phyloP scores from a whole-genome alignment of 2,888 invertebrate genomes.

The Cryptus armator region DNA sequence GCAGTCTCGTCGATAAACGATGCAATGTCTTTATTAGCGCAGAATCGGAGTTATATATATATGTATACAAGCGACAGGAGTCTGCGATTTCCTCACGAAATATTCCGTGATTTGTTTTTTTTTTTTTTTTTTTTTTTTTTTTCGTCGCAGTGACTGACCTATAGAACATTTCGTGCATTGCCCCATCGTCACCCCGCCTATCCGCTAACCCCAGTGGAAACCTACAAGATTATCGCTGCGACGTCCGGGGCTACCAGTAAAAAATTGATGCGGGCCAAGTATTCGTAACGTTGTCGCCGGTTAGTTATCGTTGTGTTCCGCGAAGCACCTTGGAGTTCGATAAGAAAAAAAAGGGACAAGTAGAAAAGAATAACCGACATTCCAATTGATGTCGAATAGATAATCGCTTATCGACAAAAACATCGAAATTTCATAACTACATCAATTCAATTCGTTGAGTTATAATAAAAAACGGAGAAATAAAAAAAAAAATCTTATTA shows the following conservation, averaged over 20 bases:
- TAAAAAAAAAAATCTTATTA: neutral
- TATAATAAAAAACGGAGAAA: neutral
- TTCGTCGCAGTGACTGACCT: constrained; percentile 23
- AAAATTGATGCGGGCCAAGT: constrained; percentile 21
- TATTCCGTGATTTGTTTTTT: neutral
- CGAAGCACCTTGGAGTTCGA: constrained; percentile 12
- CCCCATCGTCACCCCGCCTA: neutral
- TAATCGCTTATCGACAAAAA: neutral
- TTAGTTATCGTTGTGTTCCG: neutral
- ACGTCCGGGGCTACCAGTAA: neutral
- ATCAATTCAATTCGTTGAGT: neutral
- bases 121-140: neutral
- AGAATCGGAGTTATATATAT: neutral
- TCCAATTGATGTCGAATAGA: neutral
- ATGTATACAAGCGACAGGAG: neutral
- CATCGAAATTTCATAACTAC: neutral
- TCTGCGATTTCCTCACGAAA: neutral
- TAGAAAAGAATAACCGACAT: neutral
- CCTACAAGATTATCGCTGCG: constrained; percentile 20
- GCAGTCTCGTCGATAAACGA: neutral
- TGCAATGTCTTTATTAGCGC: neutral
- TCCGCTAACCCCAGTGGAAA: constrained; percentile 21
- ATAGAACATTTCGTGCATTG: constrained; percentile 28
- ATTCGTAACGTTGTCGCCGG: neutral
- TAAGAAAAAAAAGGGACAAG: neutral